Percentiles rank a stretch among this genome's conserved stretches.
Evolutionary conservation across 30 jellyfish, hydroid and myxozoan genomes (phyloP).

Genomic region (Rhopilema esculentum): DNA sequence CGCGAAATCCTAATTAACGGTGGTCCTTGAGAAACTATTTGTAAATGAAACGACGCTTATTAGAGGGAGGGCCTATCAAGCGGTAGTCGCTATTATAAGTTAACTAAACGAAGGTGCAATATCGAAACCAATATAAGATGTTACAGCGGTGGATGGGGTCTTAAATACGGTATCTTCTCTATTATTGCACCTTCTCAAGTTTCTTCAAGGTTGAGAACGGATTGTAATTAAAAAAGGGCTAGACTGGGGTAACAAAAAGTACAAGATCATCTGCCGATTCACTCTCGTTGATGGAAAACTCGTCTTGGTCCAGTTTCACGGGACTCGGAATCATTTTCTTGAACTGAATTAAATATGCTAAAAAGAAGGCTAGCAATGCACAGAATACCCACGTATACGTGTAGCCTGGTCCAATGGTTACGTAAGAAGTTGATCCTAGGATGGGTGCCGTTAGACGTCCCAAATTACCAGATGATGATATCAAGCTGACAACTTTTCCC

Average conservation of each 20-base stretch:
- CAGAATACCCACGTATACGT: conserved; percentile 39
- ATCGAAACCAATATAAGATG: too few species aligned
- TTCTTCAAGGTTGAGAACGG: too few species aligned
- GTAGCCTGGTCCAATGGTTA: conserved; percentile 56
- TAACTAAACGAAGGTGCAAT: too few species aligned
- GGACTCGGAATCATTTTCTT: conserved; percentile 3
- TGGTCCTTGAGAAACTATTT: too few species aligned
- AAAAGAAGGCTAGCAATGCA: background rate
- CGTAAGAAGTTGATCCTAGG: conserved; percentile 55
- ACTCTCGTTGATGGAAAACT: background rate
- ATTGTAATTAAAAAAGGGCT: too few species aligned
- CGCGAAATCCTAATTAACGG: too few species aligned
- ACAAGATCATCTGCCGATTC: background rate
- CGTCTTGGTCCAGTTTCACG: background rate
- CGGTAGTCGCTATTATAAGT: too few species aligned
- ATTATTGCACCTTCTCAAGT: too few species aligned
- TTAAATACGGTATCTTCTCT: too few species aligned
- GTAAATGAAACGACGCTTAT: too few species aligned
- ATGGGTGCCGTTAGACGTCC: conserved; percentile 74
- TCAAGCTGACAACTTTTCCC: conserved; percentile 51
- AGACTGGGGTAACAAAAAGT: conserved; percentile 6
- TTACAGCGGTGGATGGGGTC: too few species aligned
- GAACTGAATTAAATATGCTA: conserved; percentile 10
- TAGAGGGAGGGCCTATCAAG: too few species aligned
- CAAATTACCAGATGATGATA: conserved; percentile 52